Evolutionary conservation across 2,888 invertebrate genomes (phyloP), one percentile per base, ranked within the genome.

Genomic region (Meta bourneti): DNA sequence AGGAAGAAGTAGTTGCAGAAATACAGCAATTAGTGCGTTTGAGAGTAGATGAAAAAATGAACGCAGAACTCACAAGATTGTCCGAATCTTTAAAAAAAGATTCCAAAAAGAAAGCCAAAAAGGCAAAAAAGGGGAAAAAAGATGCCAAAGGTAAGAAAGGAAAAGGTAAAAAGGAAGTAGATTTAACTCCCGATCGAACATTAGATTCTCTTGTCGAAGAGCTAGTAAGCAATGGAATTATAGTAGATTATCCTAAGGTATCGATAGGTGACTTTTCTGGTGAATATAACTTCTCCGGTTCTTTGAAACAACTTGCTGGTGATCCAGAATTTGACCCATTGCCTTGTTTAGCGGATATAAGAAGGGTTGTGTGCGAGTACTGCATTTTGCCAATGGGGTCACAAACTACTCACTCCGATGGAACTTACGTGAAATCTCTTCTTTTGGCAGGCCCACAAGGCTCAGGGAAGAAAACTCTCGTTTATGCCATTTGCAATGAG

Each of bases 181-280:
- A 91, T 87, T 88, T 91, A 61, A 91, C 87, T 13, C 72, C 91
- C 48, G 87, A 83, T 19, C 92, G 94, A 84, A 97, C 97, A 0
- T 97, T 97, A 0, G 98, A 98, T 94, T 98, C 98, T 0, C 95
- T 99, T 4, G 98, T 98, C 94, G 98, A 99, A 95, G 99, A 99
- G 95, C 95, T 99, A 20, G 97, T 99, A 0, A 96, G 97, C 0
- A 98, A 98, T 95, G 98, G 98, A 0, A 98, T 99, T 19, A 98
- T 99, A 91, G 97, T 96, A 94, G 96, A 97, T 91, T 97, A 97
- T 94, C 97, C 97, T 0, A 95, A 96, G 93, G 95, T 96, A 0
- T 95, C 95, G 61, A 95, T 98, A 52, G 95, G 96, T 13, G 97
- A 97, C 91, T 98, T 96, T 94, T 96, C 97, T 85, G 99, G 98